These are phyloP conservation scores for Brachionus rotundiformis DNA, from an alignment of 1,140 invertebrate genomes.

Conservation along the genomic window DNA sequence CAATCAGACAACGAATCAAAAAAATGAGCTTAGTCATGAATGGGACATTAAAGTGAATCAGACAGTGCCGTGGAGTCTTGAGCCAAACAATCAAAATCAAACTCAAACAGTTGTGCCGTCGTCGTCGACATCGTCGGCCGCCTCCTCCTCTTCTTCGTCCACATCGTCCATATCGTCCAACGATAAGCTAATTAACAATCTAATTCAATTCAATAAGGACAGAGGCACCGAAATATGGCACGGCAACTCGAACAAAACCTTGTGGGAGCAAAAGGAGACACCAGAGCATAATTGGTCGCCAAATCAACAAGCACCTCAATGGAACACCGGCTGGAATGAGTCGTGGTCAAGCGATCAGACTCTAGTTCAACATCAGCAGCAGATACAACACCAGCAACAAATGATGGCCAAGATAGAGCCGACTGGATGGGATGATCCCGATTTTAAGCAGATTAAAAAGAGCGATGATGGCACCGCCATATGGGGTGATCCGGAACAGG, in stretches of 20 bases:
- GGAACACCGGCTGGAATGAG: background rate
- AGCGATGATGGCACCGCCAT: constrained; percentile 42
- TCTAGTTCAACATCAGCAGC: background rate
- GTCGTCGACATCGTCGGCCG: background rate
- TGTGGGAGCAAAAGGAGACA: constrained; percentile 1
- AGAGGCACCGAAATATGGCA: constrained; percentile 17
- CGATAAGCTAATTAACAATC: background rate
- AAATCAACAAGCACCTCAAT: constrained; percentile 30
- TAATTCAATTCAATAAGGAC: constrained; percentile 13
- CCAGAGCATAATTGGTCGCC: background rate
- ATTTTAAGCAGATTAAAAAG: constrained; percentile 19
- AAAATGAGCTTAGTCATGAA: constrained; percentile 47
- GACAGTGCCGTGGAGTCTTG: constrained; percentile 43
- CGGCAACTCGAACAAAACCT: background rate
- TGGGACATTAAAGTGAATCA: constrained; percentile 52
- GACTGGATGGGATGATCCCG: constrained; percentile 38
- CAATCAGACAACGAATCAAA: constrained; percentile 37
- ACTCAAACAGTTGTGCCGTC: background rate
- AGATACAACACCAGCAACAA: constrained; percentile 15
- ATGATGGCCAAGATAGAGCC: constrained; percentile 31
- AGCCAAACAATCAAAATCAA: background rate
- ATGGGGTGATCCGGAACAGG: constrained; percentile 37
- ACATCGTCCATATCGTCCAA: constrained; percentile 15
- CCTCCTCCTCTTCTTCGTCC: background rate
- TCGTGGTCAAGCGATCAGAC: background rate